These are phyloP conservation scores for Xiphydria camelus DNA, from an alignment of 2,888 invertebrate genomes.

Conservation along the genomic window DNA sequence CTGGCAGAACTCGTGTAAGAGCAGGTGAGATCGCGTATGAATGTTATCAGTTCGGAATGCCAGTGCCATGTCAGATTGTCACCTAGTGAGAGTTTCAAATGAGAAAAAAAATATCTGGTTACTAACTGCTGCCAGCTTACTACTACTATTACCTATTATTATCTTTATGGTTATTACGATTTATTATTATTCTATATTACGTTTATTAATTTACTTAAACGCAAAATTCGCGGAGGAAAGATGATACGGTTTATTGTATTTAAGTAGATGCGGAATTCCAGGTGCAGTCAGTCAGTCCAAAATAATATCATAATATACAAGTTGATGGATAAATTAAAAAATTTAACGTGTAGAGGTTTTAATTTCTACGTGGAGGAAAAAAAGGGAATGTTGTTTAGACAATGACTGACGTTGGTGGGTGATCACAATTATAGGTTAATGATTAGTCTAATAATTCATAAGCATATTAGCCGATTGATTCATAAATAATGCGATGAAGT, in stretches of 20 bases:
- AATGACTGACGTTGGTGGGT: constrained; percentile 57
- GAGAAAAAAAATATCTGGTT: constrained; percentile 43
- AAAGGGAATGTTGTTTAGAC: constrained; percentile 46
- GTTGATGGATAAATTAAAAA: constrained; percentile 5
- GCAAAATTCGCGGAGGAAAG: constrained; percentile 23
- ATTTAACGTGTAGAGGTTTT: constrained; percentile 20
- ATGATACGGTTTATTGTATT: constrained; percentile 22
- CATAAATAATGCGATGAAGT: constrained; percentile 58
- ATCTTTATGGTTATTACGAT: constrained; percentile 49
- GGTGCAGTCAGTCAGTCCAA: constrained; percentile 49
- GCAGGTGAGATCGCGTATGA: background rate
- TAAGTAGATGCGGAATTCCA: constrained; percentile 43
- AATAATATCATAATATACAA: constrained; percentile 13
- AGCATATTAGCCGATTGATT: constrained; percentile 58
- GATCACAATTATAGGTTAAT: constrained; percentile 57
- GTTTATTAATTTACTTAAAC: constrained; percentile 55
- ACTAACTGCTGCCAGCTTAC: constrained; percentile 56
- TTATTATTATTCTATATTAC: constrained; percentile 48
- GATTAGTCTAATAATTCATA: constrained; percentile 58
- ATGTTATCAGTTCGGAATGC: constrained; percentile 36
- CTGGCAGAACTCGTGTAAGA: background rate
- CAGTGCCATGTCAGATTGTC: constrained; percentile 56
- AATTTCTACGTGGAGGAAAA: constrained; percentile 33
- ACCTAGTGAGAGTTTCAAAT: constrained; percentile 44
- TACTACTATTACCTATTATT: constrained; percentile 46